Conservation (phyloP, 2,888 invertebrate genomes). For the Siphlonurus alternatus region DNA sequence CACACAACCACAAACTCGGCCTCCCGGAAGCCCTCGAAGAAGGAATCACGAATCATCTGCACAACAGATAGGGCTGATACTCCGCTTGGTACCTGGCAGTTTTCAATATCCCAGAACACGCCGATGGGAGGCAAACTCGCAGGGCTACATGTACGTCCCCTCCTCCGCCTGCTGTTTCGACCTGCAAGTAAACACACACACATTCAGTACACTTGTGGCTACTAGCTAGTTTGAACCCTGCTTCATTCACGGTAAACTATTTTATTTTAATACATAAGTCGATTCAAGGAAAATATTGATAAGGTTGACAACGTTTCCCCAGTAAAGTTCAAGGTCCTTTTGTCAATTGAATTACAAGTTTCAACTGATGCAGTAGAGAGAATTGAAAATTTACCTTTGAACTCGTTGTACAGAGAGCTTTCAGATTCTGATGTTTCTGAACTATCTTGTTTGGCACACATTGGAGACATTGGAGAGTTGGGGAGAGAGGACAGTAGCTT, state of each 20-base stretch:
- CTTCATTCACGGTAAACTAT: no score
- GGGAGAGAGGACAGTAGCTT: background rate
- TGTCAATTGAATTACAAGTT: no score
- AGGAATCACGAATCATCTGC: conserved; percentile 49
- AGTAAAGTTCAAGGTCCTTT: no score
- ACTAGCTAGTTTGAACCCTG: no score
- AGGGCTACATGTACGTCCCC: background rate
- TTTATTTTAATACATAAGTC: no score
- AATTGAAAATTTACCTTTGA: background rate
- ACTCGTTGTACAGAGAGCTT: background rate
- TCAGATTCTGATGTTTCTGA: background rate
- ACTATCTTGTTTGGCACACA: background rate
- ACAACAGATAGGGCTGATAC: conserved; percentile 66
- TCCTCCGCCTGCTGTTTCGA: background rate
- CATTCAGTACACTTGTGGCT: no score
- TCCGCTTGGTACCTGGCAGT: conserved; percentile 68
- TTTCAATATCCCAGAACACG: conserved; percentile 89
- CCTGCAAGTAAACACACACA: no score
- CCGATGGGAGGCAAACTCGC: conserved; percentile 47
- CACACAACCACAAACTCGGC: conserved; percentile 82
- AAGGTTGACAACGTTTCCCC: no score
- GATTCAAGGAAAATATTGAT: no score
- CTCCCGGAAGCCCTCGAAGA: conserved; percentile 57
- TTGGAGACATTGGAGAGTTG: background rate
- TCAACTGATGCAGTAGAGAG: no score